phyloP scores from a whole-genome alignment of 37 sponge, comb jelly and placozoan genomes.

The Mnemiopsis leidyi region DNA sequence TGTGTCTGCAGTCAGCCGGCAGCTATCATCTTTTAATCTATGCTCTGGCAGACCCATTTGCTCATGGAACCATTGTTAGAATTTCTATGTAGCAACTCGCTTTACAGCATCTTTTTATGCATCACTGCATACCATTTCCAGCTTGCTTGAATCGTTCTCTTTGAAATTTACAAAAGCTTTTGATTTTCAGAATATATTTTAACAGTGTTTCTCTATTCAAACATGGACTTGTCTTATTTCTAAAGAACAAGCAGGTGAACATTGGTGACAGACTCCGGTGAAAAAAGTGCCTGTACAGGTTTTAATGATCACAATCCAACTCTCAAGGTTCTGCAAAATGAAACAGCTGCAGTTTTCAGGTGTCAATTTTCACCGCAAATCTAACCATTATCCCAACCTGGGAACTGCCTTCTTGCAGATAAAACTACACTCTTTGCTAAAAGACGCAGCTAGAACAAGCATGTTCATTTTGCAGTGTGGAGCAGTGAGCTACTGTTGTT shows the following conservation, averaged over 20 bases:
- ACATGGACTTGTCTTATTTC: background rate
- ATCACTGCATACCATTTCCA: background rate
- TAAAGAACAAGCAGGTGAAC: background rate
- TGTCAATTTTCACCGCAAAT: too few species aligned
- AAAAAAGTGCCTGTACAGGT: too few species aligned
- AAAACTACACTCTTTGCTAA: too few species aligned
- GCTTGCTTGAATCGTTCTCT: background rate
- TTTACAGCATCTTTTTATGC: background rate
- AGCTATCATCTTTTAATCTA: background rate
- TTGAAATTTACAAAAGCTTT: background rate
- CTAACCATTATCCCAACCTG: too few species aligned
- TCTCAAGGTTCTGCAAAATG: too few species aligned
- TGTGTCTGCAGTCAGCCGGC: background rate
- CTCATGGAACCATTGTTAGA: background rate
- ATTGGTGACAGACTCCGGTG: too few species aligned
- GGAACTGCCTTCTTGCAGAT: too few species aligned
- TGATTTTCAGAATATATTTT: background rate
- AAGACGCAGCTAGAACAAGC: too few species aligned
- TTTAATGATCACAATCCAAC: too few species aligned
- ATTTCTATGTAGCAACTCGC: background rate
- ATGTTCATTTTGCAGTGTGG: too few species aligned
- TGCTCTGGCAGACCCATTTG: background rate
- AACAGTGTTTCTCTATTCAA: background rate
- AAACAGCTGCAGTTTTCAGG: too few species aligned
- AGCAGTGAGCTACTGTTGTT: too few species aligned